Conservation (phyloP, 1,140 invertebrate genomes). For the Sitophilus oryzae region DNA sequence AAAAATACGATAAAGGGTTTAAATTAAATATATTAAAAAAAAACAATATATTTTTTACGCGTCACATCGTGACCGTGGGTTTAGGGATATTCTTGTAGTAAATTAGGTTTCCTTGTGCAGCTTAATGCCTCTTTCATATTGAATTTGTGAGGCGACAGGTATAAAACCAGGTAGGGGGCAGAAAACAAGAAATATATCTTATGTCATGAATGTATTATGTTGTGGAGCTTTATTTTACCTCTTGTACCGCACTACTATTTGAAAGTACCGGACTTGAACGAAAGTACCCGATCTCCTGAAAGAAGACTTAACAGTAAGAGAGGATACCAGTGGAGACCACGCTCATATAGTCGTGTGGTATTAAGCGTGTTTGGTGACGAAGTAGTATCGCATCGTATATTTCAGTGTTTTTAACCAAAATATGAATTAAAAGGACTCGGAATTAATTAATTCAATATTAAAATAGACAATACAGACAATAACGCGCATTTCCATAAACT, state of each 20-base stretch:
- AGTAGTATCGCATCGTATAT: background rate
- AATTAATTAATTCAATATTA: background rate
- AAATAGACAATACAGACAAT: background rate
- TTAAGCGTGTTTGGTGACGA: background rate
- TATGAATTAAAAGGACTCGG: constrained; percentile 3
- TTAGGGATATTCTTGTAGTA: background rate
- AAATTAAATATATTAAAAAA: too few species aligned
- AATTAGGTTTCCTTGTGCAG: background rate
- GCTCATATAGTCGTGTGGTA: background rate
- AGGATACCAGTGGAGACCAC: background rate
- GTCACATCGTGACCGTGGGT: background rate
- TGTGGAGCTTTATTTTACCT: background rate
- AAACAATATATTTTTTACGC: too few species aligned
- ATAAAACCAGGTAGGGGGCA: constrained; percentile 3
- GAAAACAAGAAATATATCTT: background rate
- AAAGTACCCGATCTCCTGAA: constrained; percentile 3
- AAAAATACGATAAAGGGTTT: too few species aligned
- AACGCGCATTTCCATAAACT: background rate
- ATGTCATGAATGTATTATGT: constrained; percentile 3
- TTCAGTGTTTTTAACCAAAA: constrained; percentile 1
- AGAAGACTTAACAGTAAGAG: constrained; percentile 1
- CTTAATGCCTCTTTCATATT: background rate
- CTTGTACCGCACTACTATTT: background rate
- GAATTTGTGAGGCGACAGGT: constrained; percentile 4
- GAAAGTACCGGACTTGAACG: constrained; percentile 14